Evolutionary conservation across 1,140 invertebrate species (phyloP).

Genomic region (Heterodera schachtii): DNA sequence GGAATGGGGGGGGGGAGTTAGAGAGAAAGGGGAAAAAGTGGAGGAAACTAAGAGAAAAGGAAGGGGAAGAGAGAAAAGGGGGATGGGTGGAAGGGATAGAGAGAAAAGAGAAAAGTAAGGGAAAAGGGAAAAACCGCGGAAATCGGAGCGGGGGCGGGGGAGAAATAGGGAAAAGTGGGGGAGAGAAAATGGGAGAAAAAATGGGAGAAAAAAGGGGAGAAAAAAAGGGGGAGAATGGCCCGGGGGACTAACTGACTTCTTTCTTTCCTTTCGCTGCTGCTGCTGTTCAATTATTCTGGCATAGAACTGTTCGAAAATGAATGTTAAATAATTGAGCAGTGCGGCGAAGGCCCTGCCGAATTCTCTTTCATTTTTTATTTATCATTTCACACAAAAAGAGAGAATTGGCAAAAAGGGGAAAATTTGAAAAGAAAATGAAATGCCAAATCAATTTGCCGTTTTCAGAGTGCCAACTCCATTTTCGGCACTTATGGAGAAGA

Average conservation of each 20-base stretch:
- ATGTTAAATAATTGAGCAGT: constrained; percentile 11
- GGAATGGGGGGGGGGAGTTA: too few species aligned
- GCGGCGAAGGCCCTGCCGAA: not conserved
- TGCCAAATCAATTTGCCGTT: not conserved
- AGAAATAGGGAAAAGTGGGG: not conserved
- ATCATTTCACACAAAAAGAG: not conserved
- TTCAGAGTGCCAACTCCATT: not conserved
- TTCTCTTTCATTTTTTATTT: constrained; percentile 1
- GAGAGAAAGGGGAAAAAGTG: too few species aligned
- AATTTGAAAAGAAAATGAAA: too few species aligned
- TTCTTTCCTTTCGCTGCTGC: too few species aligned
- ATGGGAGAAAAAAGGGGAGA: not conserved
- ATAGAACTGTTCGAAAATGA: constrained; percentile 3
- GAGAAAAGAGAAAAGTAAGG: not conserved
- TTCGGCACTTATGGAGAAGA: constrained; percentile 12
- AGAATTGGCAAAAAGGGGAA: not conserved
- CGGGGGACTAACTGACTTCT: not conserved
- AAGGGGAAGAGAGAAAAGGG: too few species aligned
- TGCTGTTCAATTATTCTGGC: not conserved
- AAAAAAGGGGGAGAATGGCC: not conserved
- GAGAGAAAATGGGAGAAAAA: not conserved
- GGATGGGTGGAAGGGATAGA: too few species aligned
- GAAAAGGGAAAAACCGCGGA: not conserved
- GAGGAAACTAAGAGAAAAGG: too few species aligned
- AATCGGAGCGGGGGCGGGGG: not conserved